Percentiles rank a stretch among this genome's conserved stretches.
These are phyloP conservation scores for Lepidurus couesii DNA, from an alignment of 1,140 invertebrate genomes.

Conservation along the genomic window DNA sequence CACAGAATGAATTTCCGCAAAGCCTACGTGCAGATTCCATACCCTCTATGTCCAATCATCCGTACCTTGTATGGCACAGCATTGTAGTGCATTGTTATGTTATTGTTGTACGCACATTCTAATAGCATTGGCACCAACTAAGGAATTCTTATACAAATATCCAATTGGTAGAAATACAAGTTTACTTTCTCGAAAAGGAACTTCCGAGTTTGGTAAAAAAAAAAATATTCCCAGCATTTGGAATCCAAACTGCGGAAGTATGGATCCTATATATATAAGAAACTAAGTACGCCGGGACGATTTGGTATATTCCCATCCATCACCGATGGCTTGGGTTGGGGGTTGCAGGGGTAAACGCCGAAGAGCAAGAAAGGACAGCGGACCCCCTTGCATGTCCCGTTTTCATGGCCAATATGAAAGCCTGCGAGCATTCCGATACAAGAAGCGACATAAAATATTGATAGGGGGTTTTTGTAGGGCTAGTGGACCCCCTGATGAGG, in stretches of 20 bases:
- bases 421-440: conserved; percentile 2
- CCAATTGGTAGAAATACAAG: no score
- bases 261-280: not conserved
- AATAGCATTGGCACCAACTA: no score
- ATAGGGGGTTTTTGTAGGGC: conserved; percentile 10
- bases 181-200: no score
- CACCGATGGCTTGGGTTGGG: not conserved
- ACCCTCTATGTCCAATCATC: no score
- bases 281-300: not conserved
- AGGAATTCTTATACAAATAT: no score
- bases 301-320: not conserved
- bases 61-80: no score
- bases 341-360: not conserved
- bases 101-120: no score
- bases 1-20: no score
- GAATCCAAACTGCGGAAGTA: not conserved
- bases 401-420: not conserved
- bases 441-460: conserved; percentile 22
- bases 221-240: not conserved
- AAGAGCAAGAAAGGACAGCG: not conserved
- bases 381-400: not conserved
- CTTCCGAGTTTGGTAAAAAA: no score
- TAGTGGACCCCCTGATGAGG: conserved; percentile 12
- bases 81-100: no score
- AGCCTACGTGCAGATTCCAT: no score